Conservation (phyloP, 2,797 vertebrate species). For the Simalia tracyae region DNA sequence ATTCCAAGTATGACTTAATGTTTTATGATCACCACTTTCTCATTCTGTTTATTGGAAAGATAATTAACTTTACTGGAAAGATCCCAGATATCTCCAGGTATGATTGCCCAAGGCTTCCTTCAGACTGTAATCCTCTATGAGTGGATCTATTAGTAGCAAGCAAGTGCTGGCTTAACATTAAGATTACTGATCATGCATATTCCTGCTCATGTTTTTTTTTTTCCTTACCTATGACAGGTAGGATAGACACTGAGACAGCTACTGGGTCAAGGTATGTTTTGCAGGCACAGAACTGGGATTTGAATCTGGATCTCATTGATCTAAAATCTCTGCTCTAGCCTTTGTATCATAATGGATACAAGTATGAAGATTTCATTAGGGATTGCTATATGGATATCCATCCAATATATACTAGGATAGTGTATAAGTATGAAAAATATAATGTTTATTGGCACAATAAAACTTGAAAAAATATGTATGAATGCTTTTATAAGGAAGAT, state of each 20-base stretch:
- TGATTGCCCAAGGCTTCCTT: neutral
- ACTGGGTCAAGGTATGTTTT: neutral
- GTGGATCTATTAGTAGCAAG: neutral
- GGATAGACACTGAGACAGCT: neutral
- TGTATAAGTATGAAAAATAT: neutral
- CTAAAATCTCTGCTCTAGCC: neutral
- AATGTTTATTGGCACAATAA: neutral
- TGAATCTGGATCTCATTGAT: neutral
- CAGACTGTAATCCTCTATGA: neutral
- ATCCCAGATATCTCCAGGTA: neutral
- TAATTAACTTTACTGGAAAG: slow-evolving; percentile 21
- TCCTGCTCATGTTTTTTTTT: neutral
- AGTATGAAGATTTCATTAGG: neutral
- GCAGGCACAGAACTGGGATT: neutral
- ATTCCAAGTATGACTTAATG: slow-evolving; percentile 15
- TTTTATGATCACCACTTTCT: slow-evolving; percentile 19
- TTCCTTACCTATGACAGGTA: neutral
- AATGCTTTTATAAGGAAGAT: neutral
- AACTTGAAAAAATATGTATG: neutral
- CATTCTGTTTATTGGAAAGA: slow-evolving; percentile 15
- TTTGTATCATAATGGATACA: neutral
- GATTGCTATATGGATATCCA: neutral
- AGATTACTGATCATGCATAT: neutral
- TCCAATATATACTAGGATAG: neutral
- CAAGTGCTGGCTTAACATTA: neutral